Base-by-base conservation (phyloP, 2,113 vertebrate genomes). In the Synodontis membranacea region DNA sequence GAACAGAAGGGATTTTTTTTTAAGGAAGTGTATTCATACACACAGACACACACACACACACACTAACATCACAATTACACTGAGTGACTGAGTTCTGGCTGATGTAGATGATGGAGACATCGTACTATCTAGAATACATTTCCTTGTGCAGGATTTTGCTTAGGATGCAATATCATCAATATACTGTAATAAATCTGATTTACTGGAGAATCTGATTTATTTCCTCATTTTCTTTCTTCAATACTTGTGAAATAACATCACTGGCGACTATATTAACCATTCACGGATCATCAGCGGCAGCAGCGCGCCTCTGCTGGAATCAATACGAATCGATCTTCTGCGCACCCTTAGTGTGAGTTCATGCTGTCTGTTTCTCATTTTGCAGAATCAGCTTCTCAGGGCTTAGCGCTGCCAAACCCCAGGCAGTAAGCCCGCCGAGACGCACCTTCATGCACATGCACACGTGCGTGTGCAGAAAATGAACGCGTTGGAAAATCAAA, bases 311-410 rank as follows among this genome's bases (percentile, higher is more conserved):
- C 74, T 76, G 25, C 28, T 4, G 3, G 19, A 15, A 31, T 76
- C 42, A 50, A 48, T 76, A 31, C 31, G 12, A 48, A 50, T 50
- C n/a, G 44, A 48, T 17, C 74, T 48, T 76, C n/a, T 31, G 25
- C 17, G 25, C 1, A 75, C 72, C 72, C 42, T 25, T n/a, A 5
- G 56, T 46, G 34, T 83, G 54, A 76, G 79, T 75, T 66, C 44
- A 31, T 39, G 78, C 75, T 74, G 34, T 80, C 48, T 42, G 19
- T 12, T 84, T 39, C 39, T 19, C 70, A 58, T 76, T 83, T 86
- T 82, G 84, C 37, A 25, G 83, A 60, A 80, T 84, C 76, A 54
- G 83, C 83, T 88, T 34, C 50, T 62, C 31, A 58, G 54, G 54
- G 82, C 56, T 85, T 64, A 64, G 79, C 37, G 56, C 37, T 64